Base-by-base conservation (phyloP, 2,113 vertebrate genomes). In the Gobiocypris rarus region DNA sequence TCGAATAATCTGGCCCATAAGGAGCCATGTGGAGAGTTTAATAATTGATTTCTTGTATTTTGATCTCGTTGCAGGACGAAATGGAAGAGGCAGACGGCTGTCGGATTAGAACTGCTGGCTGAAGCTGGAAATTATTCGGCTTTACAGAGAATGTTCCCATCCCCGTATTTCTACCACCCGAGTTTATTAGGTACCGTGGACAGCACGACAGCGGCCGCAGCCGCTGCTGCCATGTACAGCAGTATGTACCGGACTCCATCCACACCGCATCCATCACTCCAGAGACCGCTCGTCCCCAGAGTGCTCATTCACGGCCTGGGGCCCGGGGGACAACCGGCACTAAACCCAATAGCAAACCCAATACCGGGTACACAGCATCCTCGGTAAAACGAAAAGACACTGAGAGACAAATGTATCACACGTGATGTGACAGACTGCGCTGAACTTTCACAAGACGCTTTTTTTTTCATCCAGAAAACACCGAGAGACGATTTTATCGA, bases 211-310 rank as follows among this genome's bases (percentile, higher is more conserved):
- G 97, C 98, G 9, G 97, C 98, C 0, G 97, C 98, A 0, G 97
- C 97, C 0, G 98, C 97, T 14, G 97, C 97, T 5, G 97, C 97
- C 76, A 98, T 99, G 97, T 99, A 98, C 96, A 98, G 96, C 94
- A 97, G 96, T 89, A 98, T 99, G 96, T 99, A 99, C 93, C 96
- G 98, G 96, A 98, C 97, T 97, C 97, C 97, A 80, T 93, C 97
- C 0, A 91, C 97, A 0, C 96, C 97, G 82, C 97, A 98, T 71
- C 97, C 97, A 48, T 92, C 95, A 91, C 95, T 99, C 85, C 98
- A 98, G 95, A 95, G 97, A 93, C 97, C 98, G 45, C 94, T 99
- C 76, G 98, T 99, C 90, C 98, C 98, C 74, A 94, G 98, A 65
- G 98, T 99, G 87, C 96, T 99, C 90, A 98, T 99, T 91, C 97